These are phyloP conservation scores for Regulus satrapa DNA, from an alignment of 2,113 vertebrate species.

Conservation along the genomic window DNA sequence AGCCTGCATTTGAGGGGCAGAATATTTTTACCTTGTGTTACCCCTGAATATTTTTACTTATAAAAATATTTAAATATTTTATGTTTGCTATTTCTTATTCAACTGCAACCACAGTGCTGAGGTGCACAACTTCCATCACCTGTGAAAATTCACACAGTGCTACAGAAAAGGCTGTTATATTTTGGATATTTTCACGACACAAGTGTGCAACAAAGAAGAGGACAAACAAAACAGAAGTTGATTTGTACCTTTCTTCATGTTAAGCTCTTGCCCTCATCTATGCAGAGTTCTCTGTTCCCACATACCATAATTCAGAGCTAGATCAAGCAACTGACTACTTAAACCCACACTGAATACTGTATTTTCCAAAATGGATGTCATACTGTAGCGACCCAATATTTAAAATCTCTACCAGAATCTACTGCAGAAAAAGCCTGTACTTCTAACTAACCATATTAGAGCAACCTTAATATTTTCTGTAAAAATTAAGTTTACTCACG, in stretches of 20 bases:
- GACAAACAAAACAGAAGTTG: neutral
- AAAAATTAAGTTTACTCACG: neutral
- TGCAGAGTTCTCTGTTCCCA: neutral
- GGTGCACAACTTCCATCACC: neutral
- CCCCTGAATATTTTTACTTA: neutral
- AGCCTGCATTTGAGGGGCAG: neutral
- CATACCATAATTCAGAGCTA: neutral
- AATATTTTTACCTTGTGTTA: neutral
- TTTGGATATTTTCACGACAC: neutral
- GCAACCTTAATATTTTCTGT: neutral
- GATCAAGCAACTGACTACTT: neutral
- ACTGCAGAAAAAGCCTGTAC: neutral
- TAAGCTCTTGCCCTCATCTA: neutral
- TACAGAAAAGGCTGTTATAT: neutral
- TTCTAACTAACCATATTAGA: neutral
- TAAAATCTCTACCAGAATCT: neutral
- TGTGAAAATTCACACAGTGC: neutral
- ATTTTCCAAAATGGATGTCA: neutral
- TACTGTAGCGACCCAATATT: neutral
- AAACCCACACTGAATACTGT: fast-evolving
- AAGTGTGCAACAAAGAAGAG: neutral
- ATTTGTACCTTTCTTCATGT: neutral
- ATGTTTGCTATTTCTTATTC: neutral
- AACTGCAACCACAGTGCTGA: neutral
- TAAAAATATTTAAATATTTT: too few relatives aligned